Evolutionary conservation across 2,797 vertebrate species (phyloP), one percentile per base, ranked within the genome.

Genomic region (Oreortyx pictus): DNA sequence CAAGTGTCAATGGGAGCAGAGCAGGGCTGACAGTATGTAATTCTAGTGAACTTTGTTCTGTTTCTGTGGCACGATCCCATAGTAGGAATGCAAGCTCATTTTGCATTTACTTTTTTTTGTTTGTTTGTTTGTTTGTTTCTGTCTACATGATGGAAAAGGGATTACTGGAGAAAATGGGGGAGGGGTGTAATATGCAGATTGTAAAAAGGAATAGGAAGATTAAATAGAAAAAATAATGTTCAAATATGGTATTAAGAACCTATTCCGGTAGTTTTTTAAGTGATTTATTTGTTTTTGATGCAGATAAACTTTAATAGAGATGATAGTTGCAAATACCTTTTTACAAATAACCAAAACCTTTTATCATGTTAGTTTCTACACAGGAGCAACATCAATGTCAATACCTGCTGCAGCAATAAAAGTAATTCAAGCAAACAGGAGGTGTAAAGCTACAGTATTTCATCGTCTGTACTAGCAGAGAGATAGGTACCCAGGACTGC

Each of bases 241-340:
- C 59, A 74, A 80, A 37, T 74, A n/a, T 1, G 44, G 16, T 59
- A 68, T 80, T 71, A 82, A 85, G 57, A 87, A 17, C 33, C 52
- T 43, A 2, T 23, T 85, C 31, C 77, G 61, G 64, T 52, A 11
- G 5, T 17, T 87, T 88, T 88, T 80, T 37, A 79, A 90, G 44
- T 82, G 16, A 44, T 37, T 29, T 39, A 27, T 41, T 43, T 41
- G 29, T 14, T 71, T 83, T 83, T 31, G 24, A 89, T 91, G 49
- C 41, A 82, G 75, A 33, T 80, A 68, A 24, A 80, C 62, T 91
- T 91, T 59, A 90, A 41, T 44, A 76, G 91, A 94, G 37, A 44
- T 31, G 5, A 17, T 52, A 56, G 7, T 76, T 70, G 16, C 9
- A 31, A 27, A 15, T 61, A 74, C 11, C 9, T 86, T 88, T 61